Percentiles rank a stretch among this genome's conserved stretches.
These are phyloP conservation scores for Papilio gigon DNA, from an alignment of 2,888 invertebrate species.

Conservation along the genomic window DNA sequence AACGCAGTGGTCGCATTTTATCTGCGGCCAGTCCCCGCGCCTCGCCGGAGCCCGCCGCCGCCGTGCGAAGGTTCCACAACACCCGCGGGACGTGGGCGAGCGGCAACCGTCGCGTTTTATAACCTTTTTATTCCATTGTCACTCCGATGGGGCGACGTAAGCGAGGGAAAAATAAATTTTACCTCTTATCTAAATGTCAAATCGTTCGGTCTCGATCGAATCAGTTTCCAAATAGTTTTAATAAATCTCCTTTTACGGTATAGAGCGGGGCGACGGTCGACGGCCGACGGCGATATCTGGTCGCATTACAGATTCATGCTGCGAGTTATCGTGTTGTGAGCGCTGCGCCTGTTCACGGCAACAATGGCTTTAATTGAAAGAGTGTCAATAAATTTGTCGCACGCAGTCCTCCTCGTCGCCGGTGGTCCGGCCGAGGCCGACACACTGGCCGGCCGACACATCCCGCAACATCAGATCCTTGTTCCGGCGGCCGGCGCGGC, in stretches of 20 bases:
- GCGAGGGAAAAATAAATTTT: slow-evolving; percentile 80
- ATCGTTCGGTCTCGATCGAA: slow-evolving; percentile 82
- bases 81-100: slow-evolving; percentile 77
- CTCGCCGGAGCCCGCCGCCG: slow-evolving; percentile 52
- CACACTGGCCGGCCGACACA: slow-evolving; percentile 53
- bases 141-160: slow-evolving; percentile 70
- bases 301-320: slow-evolving; percentile 74
- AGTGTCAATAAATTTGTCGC: slow-evolving; percentile 82
- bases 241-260: slow-evolving; percentile 82
- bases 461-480: slow-evolving; percentile 69
- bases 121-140: slow-evolving; percentile 83
- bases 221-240: slow-evolving; percentile 83
- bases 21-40: slow-evolving; percentile 65
- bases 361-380: slow-evolving; percentile 82
- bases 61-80: slow-evolving; percentile 66
- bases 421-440: slow-evolving; percentile 77
- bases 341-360: slow-evolving; percentile 69
- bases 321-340: slow-evolving; percentile 80
- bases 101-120: slow-evolving; percentile 76
- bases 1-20: slow-evolving; percentile 75
- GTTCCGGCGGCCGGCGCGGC: slow-evolving; percentile 59
- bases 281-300: slow-evolving; percentile 59
- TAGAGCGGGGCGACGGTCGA: slow-evolving; percentile 54
- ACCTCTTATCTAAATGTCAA: slow-evolving; percentile 83
- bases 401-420: slow-evolving; percentile 64